These are phyloP conservation scores for Yoshiicerus persimilis DNA, from an alignment of 1,140 invertebrate species.

Conservation along the genomic window DNA sequence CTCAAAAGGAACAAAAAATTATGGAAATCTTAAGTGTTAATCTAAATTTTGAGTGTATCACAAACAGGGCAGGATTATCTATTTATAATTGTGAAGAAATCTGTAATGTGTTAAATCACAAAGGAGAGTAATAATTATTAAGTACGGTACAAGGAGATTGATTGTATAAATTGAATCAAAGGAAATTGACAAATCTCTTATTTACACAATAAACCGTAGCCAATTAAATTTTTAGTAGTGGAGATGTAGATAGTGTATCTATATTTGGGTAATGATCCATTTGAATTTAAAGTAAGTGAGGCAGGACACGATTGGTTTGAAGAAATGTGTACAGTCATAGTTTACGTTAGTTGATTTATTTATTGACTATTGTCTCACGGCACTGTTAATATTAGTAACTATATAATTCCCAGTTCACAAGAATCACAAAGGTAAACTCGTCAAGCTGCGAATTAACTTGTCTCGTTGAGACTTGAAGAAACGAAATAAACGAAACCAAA, in stretches of 20 bases:
- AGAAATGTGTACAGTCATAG: not conserved
- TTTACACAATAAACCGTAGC: not conserved
- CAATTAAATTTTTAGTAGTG: not conserved
- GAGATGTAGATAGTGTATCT: no score
- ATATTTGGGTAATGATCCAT: not conserved
- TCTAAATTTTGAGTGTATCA: no score
- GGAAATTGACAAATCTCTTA: not conserved
- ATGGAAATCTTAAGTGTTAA: no score
- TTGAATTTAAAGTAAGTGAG: not conserved
- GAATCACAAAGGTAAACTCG: not conserved
- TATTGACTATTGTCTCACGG: not conserved
- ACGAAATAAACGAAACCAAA: not conserved
- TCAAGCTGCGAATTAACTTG: not conserved
- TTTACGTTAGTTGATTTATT: not conserved
- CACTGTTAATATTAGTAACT: no score
- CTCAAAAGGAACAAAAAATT: no score
- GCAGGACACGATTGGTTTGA: not conserved
- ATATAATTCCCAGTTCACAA: not conserved
- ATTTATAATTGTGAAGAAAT: no score
- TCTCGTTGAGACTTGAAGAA: not conserved
- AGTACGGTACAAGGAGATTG: not conserved
- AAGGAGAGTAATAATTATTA: no score
- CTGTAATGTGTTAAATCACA: no score
- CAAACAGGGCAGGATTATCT: no score
- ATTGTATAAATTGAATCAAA: not conserved